Base-by-base conservation (phyloP, 2,797 vertebrate genomes). In the Nothura maculosa region DNA sequence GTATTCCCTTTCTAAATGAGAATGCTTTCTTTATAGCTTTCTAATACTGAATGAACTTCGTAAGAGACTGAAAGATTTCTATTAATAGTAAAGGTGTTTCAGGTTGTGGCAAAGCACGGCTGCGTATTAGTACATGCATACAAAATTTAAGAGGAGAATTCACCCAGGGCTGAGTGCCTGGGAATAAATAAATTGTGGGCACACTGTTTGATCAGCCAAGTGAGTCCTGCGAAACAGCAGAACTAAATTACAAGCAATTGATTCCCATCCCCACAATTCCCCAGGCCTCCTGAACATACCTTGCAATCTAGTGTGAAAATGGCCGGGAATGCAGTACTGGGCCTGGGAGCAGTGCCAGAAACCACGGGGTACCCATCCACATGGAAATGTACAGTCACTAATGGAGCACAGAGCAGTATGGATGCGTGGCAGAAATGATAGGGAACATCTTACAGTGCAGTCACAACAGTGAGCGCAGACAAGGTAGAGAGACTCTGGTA, bases 351-450 rank as follows among this genome's bases (percentile, higher is more conserved):
- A 20, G 76, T 45, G 84, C 84, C 95, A 95, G 79, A 78, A 86
- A 67, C 76, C 7, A 32, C 2, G 0, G 89, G 87, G 85, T 34
- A 42, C 47, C 69, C 50, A 94, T 91, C 93, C 90, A 43, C 87
- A 91, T 75, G 93, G 87, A 92, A 94, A 90, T 85, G 60, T 87
- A 85, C 69, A 95, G 89, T 69, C 90, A 92, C 87, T 87, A 83
- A 27, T 90, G 81, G 73, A 94, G 79, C 94, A 60, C 55, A 57
- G 85, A 62, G 32, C 3, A 0, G 62, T 34, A 34, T 0, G 83
- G 92, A 69, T 2, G 62, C 62, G 84, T 62, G 86, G 69, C 70
- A 90, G 85, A 81, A 95, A 94, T 93, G 92, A 93, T 15, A 87
- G 89, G 69, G 78, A 94, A 78, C 66, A 68, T 83, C 66, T 69